These are phyloP conservation scores for Lordiphosa fenestrarum DNA, from an alignment of 2,888 invertebrate genomes.

Conservation along the genomic window DNA sequence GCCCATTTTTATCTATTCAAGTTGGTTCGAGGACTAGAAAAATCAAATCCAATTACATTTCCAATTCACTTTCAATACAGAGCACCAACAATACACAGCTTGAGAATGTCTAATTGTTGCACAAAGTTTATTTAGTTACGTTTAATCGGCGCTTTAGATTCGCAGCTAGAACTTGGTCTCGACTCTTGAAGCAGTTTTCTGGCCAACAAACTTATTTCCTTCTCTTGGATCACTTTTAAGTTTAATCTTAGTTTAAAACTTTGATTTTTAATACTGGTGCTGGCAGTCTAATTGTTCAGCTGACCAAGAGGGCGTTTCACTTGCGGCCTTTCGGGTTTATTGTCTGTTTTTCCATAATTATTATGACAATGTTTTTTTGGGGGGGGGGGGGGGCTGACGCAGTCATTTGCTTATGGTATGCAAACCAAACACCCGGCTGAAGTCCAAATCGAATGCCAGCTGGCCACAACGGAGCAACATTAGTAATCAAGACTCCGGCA, in stretches of 20 bases:
- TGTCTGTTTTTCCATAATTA: constrained; percentile 52
- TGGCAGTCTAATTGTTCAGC: constrained; percentile 49
- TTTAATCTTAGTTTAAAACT: not conserved
- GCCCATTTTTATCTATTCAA: no score
- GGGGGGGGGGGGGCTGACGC: constrained; percentile 17
- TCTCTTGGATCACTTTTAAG: not conserved
- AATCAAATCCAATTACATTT: no score
- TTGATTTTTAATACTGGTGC: not conserved
- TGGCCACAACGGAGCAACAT: constrained; percentile 39
- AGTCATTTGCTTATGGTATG: constrained; percentile 45
- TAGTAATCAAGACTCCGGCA: constrained; percentile 58
- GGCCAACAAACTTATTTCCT: not conserved
- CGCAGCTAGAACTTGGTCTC: no score
- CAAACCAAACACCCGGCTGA: constrained; percentile 62
- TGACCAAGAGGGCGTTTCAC: constrained; percentile 56
- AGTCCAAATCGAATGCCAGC: constrained; percentile 48
- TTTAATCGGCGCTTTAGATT: no score
- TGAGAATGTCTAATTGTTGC: no score
- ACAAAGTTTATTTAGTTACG: no score
- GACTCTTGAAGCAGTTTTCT: no score
- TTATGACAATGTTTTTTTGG: constrained; percentile 71
- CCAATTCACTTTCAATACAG: no score
- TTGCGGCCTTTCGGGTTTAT: constrained; percentile 30
- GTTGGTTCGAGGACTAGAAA: no score
- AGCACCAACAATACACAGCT: no score